Base-by-base conservation (phyloP, 2,113 vertebrate genomes). In the Ceratotherium simum region DNA sequence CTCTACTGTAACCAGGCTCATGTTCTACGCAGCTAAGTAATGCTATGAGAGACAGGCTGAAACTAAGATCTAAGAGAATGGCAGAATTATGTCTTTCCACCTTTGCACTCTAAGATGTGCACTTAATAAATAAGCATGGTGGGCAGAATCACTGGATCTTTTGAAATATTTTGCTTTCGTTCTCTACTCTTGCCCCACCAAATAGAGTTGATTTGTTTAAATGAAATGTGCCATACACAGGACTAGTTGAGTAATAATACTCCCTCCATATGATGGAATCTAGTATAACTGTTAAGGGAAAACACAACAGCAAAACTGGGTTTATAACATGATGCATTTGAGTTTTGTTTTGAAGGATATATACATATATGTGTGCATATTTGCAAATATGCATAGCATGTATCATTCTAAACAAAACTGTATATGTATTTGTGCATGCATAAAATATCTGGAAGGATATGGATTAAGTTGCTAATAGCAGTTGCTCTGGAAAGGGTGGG, bases 341-440 rank as follows among this genome's bases (percentile, higher is more conserved):
- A 82, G n/a, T 96, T 93, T 97, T 96, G 46, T 64, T 96, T 85
- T 46, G 25, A 85, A 75, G 51, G n/a, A 54, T 73, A 67, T 69
- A 27, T 78, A 33, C 7, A 33, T 84, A 31, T 36, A 5, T 65
- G 20, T 76, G n/a, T 33, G 33, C 8, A 27, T 31, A 31, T 78
- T 27, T 90, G 56, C 29, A 87, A 39, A 72, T 31, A 8, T 94
- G 29, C 5, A 69, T 21, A 48, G 29, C 5, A 69, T 21, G 39
- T 81, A 51, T 51, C 31, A 51, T 56, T 48, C 33, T 56, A 72
- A 82, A 95, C 29, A 88, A 67, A 92, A 33, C 62, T 67, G 1
- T 91, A 33, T 75, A 14, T 70, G 1, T 67, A 70, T 78, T 58
- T 96, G 81, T 58, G 8, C 48, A 11, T 72, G 58, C 31, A 75